phyloP scores from a whole-genome alignment of 2,888 invertebrate species.

The Drosophila testacea region DNA sequence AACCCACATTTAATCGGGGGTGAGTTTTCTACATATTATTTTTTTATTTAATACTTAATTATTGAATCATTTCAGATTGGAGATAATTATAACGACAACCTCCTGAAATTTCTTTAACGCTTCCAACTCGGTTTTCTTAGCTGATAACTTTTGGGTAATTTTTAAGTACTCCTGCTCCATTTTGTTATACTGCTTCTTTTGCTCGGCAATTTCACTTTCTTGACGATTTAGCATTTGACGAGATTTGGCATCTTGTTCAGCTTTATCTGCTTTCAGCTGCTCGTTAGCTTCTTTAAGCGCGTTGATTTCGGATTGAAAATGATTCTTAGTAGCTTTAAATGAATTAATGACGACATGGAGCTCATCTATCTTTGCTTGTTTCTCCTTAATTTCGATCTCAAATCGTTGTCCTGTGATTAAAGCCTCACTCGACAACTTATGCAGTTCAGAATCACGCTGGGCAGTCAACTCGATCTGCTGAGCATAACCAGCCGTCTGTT shows the following conservation, averaged over 20 bases:
- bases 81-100: slow-evolving; percentile 2
- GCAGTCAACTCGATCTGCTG: background rate
- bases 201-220: background rate
- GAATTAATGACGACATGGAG: background rate
- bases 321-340: background rate
- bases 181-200: background rate
- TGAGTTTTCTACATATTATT: no score
- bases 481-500: background rate
- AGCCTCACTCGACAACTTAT: background rate
- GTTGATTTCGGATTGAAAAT: background rate
- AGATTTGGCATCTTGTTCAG: no score
- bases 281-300: slow-evolving; percentile 9
- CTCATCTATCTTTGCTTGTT: slow-evolving; percentile 1
- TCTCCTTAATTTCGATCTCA: background rate
- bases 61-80: no score
- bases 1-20: no score
- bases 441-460: background rate
- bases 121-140: slow-evolving; percentile 1
- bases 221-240: background rate
- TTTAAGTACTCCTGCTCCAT: background rate
- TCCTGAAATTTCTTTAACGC: slow-evolving; percentile 1
- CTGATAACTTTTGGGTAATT: background rate
- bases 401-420: background rate
- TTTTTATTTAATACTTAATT: no score
- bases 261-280: background rate